Evolutionary conservation across 2,888 invertebrate species (phyloP).

Genomic region (Cheilosia urbana): DNA sequence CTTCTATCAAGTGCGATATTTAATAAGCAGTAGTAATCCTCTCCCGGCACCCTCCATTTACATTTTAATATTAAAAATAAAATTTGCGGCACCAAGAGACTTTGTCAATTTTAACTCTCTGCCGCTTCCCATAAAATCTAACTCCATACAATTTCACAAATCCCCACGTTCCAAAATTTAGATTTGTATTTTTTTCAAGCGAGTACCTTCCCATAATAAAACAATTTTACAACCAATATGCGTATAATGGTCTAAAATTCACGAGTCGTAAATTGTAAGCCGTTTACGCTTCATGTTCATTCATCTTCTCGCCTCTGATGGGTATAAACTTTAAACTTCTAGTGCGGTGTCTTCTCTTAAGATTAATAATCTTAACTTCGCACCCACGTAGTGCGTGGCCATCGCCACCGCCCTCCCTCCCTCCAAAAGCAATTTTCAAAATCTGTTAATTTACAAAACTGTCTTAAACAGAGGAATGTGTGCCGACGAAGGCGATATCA

Average conservation of each 20-base stretch:
- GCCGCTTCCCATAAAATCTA: no score
- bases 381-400: constrained; percentile 8
- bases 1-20: no score
- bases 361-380: constrained; percentile 50
- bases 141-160: no score
- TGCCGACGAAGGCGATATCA: constrained; percentile 1
- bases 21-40: no score
- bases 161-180: no score
- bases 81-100: no score
- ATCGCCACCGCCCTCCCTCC: no score
- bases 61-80: no score
- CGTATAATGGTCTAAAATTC: constrained; percentile 21
- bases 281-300: constrained; percentile 25
- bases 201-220: constrained; percentile 10
- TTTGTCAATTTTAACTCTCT: no score
- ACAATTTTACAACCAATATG: constrained; percentile 45
- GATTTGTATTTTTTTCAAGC: no score
- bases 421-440: constrained; percentile 23
- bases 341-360: constrained; percentile 2
- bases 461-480: not conserved
- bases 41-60: no score
- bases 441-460: constrained; percentile 55
- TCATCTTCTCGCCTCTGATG: not conserved
- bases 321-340: not conserved
- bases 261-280: constrained; percentile 39